phyloP scores from a whole-genome alignment of 2,888 invertebrate species.

The Ganaspis brasiliensis region DNA sequence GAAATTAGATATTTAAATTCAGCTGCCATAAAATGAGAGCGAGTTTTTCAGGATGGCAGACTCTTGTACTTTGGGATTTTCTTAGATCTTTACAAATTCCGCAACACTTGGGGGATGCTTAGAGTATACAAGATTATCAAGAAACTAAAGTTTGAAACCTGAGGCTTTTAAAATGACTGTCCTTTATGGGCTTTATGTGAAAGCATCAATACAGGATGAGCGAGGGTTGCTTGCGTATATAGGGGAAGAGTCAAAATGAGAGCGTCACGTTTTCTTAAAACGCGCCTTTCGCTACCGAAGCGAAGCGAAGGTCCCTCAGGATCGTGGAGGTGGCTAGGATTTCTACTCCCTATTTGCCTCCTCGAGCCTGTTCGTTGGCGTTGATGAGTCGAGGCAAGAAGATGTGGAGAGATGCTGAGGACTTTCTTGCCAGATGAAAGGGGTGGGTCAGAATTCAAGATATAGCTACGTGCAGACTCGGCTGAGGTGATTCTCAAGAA shows the following conservation, averaged over 20 bases:
- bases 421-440: constrained; percentile 46
- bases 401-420: constrained; percentile 56
- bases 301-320: constrained; percentile 54
- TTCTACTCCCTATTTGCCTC: constrained; percentile 43
- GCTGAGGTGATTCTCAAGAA: constrained; percentile 57
- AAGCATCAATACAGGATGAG: constrained; percentile 41
- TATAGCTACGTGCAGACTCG: constrained; percentile 51
- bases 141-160: constrained; percentile 33
- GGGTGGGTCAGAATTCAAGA: constrained; percentile 43
- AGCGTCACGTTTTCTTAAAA: constrained; percentile 61
- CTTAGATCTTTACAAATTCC: constrained; percentile 26
- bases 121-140: constrained; percentile 41
- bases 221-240: constrained; percentile 22
- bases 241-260: constrained; percentile 44
- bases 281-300: constrained; percentile 49
- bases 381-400: constrained; percentile 63
- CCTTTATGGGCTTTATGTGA: constrained; percentile 44
- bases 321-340: constrained; percentile 39
- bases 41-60: neutral
- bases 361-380: constrained; percentile 57
- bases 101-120: constrained; percentile 39
- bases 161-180: constrained; percentile 43
- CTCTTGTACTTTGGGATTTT: constrained; percentile 12
- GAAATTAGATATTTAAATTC: constrained; percentile 14
- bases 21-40: neutral